phyloP scores from a whole-genome alignment of 2,888 invertebrate species.

The Perdita meconis region DNA sequence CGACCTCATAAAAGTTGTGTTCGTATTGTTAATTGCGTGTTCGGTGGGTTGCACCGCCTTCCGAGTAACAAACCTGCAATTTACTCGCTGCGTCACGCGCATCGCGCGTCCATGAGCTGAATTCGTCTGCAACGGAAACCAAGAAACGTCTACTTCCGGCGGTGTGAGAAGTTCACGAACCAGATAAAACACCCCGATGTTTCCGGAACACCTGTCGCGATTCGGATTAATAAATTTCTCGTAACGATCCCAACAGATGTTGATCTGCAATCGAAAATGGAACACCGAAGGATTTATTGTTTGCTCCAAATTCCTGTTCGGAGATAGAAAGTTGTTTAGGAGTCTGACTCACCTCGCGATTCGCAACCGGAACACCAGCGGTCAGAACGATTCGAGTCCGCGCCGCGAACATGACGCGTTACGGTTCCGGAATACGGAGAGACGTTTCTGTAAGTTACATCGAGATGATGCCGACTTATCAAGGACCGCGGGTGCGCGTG shows the following conservation, averaged over 20 bases:
- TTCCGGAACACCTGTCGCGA: too few species aligned
- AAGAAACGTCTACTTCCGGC: slow-evolving; percentile 67
- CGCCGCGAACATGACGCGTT: slow-evolving; percentile 14
- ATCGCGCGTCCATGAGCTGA: slow-evolving; percentile 78
- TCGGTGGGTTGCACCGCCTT: slow-evolving; percentile 74
- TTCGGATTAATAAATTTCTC: too few species aligned
- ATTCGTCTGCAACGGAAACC: slow-evolving; percentile 71
- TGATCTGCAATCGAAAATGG: too few species aligned
- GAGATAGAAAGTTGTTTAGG: slow-evolving; percentile 6
- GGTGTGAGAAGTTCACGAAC: slow-evolving; percentile 12
- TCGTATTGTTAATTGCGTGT: slow-evolving; percentile 77
- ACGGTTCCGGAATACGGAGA: slow-evolving; percentile 44
- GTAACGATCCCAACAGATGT: too few species aligned
- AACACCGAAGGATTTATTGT: neutral
- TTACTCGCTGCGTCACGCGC: slow-evolving; percentile 74
- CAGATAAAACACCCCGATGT: neutral
- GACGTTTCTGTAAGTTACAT: slow-evolving; percentile 55
- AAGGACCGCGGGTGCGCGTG: slow-evolving; percentile 48
- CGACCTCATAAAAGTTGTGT: slow-evolving; percentile 73
- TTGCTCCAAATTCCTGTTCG: neutral
- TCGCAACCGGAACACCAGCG: slow-evolving; percentile 27
- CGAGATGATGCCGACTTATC: slow-evolving; percentile 51
- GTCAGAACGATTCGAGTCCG: slow-evolving; percentile 4
- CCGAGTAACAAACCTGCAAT: slow-evolving; percentile 75
- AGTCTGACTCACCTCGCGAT: slow-evolving; percentile 30